Evolutionary conservation across 2,888 invertebrate species (phyloP).

Genomic region (Deilephila porcellus): DNA sequence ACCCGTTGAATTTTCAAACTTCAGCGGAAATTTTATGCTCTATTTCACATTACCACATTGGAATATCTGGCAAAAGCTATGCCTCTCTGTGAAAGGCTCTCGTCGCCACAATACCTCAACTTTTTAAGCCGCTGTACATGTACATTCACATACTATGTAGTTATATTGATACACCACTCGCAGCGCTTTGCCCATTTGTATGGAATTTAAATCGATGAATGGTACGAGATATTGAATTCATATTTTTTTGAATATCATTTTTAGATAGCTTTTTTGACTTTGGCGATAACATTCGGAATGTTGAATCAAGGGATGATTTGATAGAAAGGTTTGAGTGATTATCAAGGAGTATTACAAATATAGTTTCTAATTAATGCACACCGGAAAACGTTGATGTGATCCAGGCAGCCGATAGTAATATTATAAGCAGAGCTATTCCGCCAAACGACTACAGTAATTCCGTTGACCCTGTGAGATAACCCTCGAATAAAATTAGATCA

Average conservation of each 20-base stretch:
- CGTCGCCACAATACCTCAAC: slow-evolving; percentile 21
- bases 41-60: slow-evolving; percentile 31
- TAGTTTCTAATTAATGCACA: too few relatives aligned
- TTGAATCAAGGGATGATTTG: too few relatives aligned
- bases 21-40: slow-evolving; percentile 36
- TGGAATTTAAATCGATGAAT: neutral
- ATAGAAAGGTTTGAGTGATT: too few relatives aligned
- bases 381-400: too few relatives aligned
- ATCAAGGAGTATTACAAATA: too few relatives aligned
- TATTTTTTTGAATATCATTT: neutral
- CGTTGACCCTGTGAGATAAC: too few relatives aligned
- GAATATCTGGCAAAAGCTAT: slow-evolving; percentile 35
- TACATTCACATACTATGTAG: neutral
- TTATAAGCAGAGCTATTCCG: too few relatives aligned
- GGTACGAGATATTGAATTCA: neutral
- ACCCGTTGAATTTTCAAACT: slow-evolving; percentile 33
- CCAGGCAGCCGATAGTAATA: neutral
- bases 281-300: neutral
- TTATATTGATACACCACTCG: neutral
- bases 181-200: neutral
- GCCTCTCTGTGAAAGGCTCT: slow-evolving; percentile 29
- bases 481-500: too few relatives aligned
- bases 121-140: slow-evolving; percentile 24
- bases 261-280: neutral
- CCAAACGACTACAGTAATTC: too few relatives aligned